Base-by-base conservation (phyloP, 2,113 vertebrate species). In the Mesembrinibis cayennensis region DNA sequence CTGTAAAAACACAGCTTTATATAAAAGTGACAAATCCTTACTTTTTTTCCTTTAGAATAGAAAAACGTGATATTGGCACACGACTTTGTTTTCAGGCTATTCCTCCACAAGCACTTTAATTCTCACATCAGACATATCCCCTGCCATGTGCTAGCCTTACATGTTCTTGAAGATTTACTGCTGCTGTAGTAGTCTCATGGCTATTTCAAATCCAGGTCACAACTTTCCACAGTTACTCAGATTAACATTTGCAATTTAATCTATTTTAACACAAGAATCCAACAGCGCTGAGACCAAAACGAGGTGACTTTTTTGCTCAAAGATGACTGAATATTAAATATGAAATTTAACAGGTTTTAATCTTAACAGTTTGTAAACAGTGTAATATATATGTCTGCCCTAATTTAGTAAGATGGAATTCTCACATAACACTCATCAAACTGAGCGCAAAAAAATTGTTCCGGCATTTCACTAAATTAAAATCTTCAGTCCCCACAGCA, bases 401-500 rank as follows among this genome's bases (percentile, higher is more conserved):
- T 97, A 95, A 98, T 98, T 97, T 96, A 89, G 87, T 82, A 95
- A 94, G 73, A 97, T 50, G 27, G 50, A 45, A 82, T 97, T 96
- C 94, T 95, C 96, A 95, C 77, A 87, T 90, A 98, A 96, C 79
- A 91, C 71, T 97, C 71, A 71, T 97, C 96, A 98, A 96, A 96
- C 72, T 42, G 94, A 97, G 96, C 73, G 96, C 82, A 97, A 96
- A 97, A 97, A 95, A 95, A 97, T 86, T 91, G 58, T 96, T 92
- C 94, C 97, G 96, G 85, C 95, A 95, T 98, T 97, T 98, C 89
- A 97, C 87, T 97, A 97, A 98, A 98, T 97, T 97, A 98, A 97
- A 97, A 97, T 97, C 85, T 86, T 96, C 72, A 93, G 96, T 96
- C 72, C 84, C 82, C 87, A 97, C 84, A 96, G 97, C 78, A 94